These are phyloP conservation scores for Mythimna lalbum DNA, from an alignment of 2,888 invertebrate species.

Conservation along the genomic window DNA sequence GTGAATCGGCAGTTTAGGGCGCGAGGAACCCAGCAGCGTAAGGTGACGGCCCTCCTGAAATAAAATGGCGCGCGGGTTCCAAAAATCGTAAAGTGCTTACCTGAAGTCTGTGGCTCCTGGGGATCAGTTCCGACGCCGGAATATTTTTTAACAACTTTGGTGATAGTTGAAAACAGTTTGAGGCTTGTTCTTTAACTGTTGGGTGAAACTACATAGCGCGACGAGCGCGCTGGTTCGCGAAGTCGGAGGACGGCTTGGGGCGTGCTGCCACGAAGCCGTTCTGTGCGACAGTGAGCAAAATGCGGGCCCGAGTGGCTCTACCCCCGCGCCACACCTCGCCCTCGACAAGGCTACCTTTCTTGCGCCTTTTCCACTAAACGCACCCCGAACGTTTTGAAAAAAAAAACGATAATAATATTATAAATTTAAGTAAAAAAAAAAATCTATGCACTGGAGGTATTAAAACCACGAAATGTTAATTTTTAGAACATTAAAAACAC, in stretches of 20 bases:
- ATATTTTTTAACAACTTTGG: constrained; percentile 79
- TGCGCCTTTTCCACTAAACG: constrained; percentile 62
- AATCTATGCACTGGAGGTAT: neutral
- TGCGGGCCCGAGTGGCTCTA: constrained; percentile 43
- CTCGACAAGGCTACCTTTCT: constrained; percentile 65
- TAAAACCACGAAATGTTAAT: neutral
- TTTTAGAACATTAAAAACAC: neutral
- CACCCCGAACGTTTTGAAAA: constrained; percentile 45
- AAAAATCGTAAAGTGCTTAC: constrained; percentile 74
- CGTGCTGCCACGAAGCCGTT: constrained; percentile 73
- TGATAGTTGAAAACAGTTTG: constrained; percentile 81
- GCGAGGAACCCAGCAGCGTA: constrained; percentile 42
- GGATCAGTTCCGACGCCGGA: constrained; percentile 72
- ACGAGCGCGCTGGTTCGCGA: constrained; percentile 71
- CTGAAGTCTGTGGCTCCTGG: constrained; percentile 72
- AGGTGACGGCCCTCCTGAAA: constrained; percentile 56
- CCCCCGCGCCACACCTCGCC: constrained; percentile 61
- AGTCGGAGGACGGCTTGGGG: constrained; percentile 61
- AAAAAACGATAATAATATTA: constrained; percentile 2
- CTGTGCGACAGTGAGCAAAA: constrained; percentile 73
- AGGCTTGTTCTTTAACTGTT: constrained; percentile 72
- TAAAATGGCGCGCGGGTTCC: constrained; percentile 77
- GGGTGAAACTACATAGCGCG: constrained; percentile 75
- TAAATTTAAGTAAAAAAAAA: neutral
- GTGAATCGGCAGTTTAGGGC: constrained; percentile 50